phyloP scores from a whole-genome alignment of 2,797 vertebrate species.

The Anabas testudineus region DNA sequence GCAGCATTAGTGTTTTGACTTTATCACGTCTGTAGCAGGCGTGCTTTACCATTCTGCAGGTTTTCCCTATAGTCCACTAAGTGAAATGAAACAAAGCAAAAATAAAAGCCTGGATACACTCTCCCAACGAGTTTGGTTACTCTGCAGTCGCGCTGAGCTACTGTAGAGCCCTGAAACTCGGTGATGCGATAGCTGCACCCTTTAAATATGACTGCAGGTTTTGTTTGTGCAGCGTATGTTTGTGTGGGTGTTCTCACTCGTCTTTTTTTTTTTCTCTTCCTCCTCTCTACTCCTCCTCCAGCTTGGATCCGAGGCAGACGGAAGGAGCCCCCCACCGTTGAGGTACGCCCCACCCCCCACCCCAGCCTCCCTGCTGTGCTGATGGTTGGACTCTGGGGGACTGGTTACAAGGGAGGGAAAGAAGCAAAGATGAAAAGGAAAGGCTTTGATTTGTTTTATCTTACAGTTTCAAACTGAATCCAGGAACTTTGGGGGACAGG shows the following conservation, averaged over 20 bases:
- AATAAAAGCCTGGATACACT: constrained; percentile 1
- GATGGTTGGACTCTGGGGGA: constrained; percentile 79
- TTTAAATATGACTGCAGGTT: constrained; percentile 73
- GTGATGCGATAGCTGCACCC: constrained; percentile 59
- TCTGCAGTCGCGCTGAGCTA: constrained; percentile 38
- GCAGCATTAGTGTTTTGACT: constrained; percentile 38
- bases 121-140: constrained; percentile 26
- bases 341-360: constrained; percentile 85
- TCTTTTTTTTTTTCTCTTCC: constrained; percentile 25
- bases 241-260: constrained; percentile 76
- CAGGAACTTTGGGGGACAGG: constrained; percentile 79
- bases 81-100: constrained; percentile 50
- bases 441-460: constrained; percentile 81
- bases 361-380: constrained; percentile 68
- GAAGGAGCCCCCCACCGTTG: constrained; percentile 90
- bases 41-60: constrained; percentile 18
- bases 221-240: constrained; percentile 72
- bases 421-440: constrained; percentile 62
- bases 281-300: constrained; percentile 78
- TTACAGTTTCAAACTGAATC: constrained; percentile 67
- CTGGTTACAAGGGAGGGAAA: constrained; percentile 68
- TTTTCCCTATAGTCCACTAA: constrained; percentile 52
- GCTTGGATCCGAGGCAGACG: constrained; percentile 97
- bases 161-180: constrained; percentile 51
- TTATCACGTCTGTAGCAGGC: constrained; percentile 32